Conservation (phyloP, 2,888 invertebrate genomes). For the Pristionchus fissidentatus region DNA sequence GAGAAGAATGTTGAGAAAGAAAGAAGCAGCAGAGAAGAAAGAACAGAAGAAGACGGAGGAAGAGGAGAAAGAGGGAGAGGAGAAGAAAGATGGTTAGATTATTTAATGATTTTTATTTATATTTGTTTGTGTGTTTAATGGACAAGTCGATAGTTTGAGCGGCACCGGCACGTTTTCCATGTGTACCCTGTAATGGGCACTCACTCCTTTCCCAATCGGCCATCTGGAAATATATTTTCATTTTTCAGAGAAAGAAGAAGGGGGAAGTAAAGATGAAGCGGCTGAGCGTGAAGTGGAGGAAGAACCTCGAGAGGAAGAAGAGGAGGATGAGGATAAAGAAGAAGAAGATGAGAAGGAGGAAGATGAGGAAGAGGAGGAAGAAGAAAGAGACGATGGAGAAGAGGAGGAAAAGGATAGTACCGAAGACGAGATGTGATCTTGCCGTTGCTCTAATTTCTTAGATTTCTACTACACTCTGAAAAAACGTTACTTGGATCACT, state of each 20-base stretch:
- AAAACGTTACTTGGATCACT: too few species aligned
- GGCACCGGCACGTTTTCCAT: background rate
- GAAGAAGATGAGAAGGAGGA: background rate
- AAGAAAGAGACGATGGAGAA: background rate
- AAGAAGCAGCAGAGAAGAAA: conserved; percentile 12
- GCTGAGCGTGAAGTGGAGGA: background rate
- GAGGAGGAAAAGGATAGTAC: background rate
- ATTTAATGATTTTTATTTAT: background rate
- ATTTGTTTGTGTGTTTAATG: background rate
- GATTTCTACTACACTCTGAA: too few species aligned
- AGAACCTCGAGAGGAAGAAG: background rate
- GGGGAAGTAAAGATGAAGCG: background rate
- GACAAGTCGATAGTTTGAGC: background rate
- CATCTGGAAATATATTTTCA: background rate
- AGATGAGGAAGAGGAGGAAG: background rate
- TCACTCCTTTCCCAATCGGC: too few species aligned
- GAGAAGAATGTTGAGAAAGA: background rate
- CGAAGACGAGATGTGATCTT: conserved; percentile 12
- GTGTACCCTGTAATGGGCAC: too few species aligned
- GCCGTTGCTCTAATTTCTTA: too few species aligned
- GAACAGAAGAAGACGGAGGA: background rate
- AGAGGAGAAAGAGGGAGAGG: background rate
- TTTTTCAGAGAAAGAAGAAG: background rate
- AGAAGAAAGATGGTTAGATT: background rate
- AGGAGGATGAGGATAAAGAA: background rate